Percentiles rank a stretch among this genome's conserved stretches.
These are phyloP conservation scores for Azemiops feae DNA, from an alignment of 2,113 vertebrate genomes.

Conservation along the genomic window DNA sequence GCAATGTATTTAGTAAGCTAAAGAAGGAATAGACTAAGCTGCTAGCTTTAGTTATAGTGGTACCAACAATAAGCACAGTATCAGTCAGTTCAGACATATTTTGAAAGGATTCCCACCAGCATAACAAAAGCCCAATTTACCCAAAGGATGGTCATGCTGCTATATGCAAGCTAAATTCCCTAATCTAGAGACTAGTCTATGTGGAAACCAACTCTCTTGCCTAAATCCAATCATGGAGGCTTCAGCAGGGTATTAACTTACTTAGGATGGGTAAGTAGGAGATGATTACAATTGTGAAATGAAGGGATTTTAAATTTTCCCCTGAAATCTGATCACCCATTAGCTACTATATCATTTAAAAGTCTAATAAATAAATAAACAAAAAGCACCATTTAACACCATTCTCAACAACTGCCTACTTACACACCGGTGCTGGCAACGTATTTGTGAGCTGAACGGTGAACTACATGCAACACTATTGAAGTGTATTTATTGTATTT, in stretches of 20 bases:
- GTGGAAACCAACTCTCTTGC: background rate
- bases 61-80: background rate
- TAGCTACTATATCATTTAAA: background rate
- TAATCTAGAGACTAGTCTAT: background rate
- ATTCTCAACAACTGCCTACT: background rate
- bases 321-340: background rate
- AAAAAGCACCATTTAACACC: background rate
- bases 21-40: background rate
- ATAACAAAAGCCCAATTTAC: background rate
- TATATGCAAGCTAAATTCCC: background rate
- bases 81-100: background rate
- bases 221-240: background rate
- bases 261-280: background rate
- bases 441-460: background rate
- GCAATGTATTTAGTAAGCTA: background rate
- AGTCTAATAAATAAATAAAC: background rate
- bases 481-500: background rate
- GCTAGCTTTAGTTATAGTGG: background rate
- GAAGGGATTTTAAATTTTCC: background rate
- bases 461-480: background rate
- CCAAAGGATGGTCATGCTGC: background rate
- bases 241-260: background rate
- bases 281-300: background rate
- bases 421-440: background rate
- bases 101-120: background rate